Conservation (phyloP, 1,140 invertebrate genomes). For the Temnothorax longispinosus region DNA sequence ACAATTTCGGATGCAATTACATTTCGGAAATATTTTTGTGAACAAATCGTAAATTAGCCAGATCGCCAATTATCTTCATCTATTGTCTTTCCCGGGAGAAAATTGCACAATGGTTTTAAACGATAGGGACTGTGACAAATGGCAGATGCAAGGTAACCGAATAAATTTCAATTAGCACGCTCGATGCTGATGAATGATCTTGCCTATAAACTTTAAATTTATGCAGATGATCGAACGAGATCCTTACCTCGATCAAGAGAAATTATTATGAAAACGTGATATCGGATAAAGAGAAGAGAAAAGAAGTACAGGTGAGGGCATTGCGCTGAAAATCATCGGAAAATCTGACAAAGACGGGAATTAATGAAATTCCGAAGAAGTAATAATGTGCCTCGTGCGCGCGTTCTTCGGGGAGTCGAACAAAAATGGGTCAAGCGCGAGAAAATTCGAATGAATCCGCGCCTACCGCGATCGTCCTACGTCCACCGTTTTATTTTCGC, state of each 20-base stretch:
- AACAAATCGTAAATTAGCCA: background rate
- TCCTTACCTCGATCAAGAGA: background rate
- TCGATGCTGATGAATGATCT: background rate
- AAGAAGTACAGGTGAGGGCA: background rate
- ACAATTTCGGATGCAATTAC: slow-evolving; percentile 3
- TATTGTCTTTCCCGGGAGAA: background rate
- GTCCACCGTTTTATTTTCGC: slow-evolving; percentile 9
- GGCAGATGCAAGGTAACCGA: background rate
- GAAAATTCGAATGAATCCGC: slow-evolving; percentile 40
- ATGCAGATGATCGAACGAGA: background rate
- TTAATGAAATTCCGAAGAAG: slow-evolving; percentile 65
- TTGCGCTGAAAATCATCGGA: slow-evolving; percentile 11
- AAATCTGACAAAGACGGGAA: slow-evolving; percentile 35
- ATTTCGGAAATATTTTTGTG: background rate
- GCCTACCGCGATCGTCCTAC: background rate
- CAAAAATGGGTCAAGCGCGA: slow-evolving; percentile 64
- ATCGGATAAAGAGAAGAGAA: background rate
- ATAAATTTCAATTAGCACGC: slow-evolving; percentile 8
- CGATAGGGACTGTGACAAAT: slow-evolving; percentile 5
- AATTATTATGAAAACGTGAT: background rate
- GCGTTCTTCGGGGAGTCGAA: slow-evolving; percentile 19
- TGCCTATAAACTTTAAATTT: background rate
- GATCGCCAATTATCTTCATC: slow-evolving; percentile 13
- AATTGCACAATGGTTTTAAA: background rate
- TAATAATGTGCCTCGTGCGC: slow-evolving; percentile 39